A percentile compares a stretch with the other conserved stretches of the same genome.
phyloP scores from a whole-genome alignment of 2,888 invertebrate species.

The Sphaerophoria taeniata region DNA sequence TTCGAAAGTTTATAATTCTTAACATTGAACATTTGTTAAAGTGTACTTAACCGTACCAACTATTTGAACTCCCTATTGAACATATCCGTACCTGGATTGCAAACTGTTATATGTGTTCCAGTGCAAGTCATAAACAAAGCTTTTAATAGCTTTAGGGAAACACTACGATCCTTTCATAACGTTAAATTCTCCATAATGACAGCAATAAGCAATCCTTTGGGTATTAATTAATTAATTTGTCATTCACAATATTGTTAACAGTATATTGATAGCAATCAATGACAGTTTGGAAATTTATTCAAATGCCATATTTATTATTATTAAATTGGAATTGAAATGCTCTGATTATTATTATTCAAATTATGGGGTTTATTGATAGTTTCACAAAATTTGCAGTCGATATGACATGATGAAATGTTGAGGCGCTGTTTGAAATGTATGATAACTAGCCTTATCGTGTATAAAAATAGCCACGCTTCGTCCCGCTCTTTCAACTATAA shows the following conservation, averaged over 20 bases:
- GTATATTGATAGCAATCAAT: conserved; percentile 49
- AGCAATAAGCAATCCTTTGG: conserved; percentile 31
- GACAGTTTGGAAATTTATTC: conserved; percentile 23
- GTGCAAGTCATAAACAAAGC: conserved; percentile 52
- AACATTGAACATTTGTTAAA: too few relatives aligned
- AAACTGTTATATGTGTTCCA: not conserved
- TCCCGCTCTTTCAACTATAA: too few relatives aligned
- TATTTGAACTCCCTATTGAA: too few relatives aligned
- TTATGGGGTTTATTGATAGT: too few relatives aligned
- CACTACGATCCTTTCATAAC: not conserved
- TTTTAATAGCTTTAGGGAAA: conserved; percentile 30
- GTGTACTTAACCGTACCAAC: too few relatives aligned
- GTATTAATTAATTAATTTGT: conserved; percentile 61
- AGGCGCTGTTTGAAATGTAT: not conserved
- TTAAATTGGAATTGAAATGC: not conserved
- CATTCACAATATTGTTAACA: conserved; percentile 59
- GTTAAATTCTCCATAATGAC: conserved; percentile 2
- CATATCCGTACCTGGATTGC: not conserved
- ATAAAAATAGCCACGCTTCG: too few relatives aligned
- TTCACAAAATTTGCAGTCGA: not conserved
- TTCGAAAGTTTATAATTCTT: too few relatives aligned
- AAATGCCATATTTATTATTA: conserved; percentile 9
- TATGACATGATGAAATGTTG: not conserved
- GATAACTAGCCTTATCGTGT: too few relatives aligned
- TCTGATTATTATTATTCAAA: not conserved